Evolutionary conservation across 92 coral and sea anemone species (phyloP).

Genomic region (Ricordea florida): DNA sequence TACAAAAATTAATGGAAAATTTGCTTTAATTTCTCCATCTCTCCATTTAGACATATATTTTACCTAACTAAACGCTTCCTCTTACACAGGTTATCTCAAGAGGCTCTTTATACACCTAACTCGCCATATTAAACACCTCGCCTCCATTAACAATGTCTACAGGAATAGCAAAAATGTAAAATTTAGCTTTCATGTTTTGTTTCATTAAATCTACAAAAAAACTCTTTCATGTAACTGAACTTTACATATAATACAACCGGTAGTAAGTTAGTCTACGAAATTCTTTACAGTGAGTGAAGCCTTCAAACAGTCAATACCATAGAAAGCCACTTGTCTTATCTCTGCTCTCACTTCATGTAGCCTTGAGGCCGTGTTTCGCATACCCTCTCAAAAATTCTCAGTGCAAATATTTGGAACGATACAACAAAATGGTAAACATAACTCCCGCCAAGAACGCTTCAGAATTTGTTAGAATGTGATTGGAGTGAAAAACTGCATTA

Average conservation of each 20-base stretch:
- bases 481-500: too few relatives aligned
- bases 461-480: too few relatives aligned
- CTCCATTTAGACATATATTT: constrained; percentile 38
- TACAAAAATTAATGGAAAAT: constrained; percentile 7
- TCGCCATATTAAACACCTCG: constrained; percentile 34
- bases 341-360: too few relatives aligned
- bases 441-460: not conserved
- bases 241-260: constrained; percentile 44
- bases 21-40: constrained; percentile 35
- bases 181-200: constrained; percentile 26
- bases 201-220: constrained; percentile 43
- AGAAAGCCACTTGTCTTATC: too few relatives aligned
- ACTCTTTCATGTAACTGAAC: constrained; percentile 18
- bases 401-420: not conserved
- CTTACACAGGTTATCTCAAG: constrained; percentile 22
- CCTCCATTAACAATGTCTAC: constrained; percentile 61
- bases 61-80: constrained; percentile 31
- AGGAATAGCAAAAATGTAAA: constrained; percentile 45
- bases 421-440: not conserved
- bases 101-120: constrained; percentile 25
- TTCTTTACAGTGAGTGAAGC: not conserved
- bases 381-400: too few relatives aligned
- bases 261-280: not conserved
- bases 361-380: too few relatives aligned
- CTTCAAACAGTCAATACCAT: not conserved